Evolutionary conservation across 2,888 invertebrate genomes (phyloP).

Genomic region (Pycnomerus fuliginosus): DNA sequence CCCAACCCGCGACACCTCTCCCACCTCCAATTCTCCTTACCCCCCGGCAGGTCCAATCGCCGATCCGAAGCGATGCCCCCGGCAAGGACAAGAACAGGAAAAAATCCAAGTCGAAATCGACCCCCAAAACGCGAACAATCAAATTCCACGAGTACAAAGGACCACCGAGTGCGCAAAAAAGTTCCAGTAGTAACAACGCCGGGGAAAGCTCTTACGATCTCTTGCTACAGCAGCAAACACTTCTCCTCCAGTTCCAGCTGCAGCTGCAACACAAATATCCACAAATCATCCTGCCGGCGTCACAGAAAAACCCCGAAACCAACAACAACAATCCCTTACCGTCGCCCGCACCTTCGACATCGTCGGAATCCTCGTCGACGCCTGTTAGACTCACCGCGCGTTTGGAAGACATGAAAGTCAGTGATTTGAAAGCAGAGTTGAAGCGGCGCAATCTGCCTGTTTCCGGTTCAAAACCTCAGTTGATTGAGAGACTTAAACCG

Average conservation of each 20-base stretch:
- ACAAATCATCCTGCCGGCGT: slow-evolving; percentile 77
- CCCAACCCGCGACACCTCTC: slow-evolving; percentile 57
- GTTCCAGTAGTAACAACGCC: slow-evolving; percentile 57
- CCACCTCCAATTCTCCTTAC: slow-evolving; percentile 57
- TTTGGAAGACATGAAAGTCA: slow-evolving; percentile 94
- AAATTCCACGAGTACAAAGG: slow-evolving; percentile 98
- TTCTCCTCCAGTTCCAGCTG: slow-evolving; percentile 84
- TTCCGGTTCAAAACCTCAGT: slow-evolving; percentile 92
- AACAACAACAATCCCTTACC: slow-evolving; percentile 43
- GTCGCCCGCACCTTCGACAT: slow-evolving; percentile 50
- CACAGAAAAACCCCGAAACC: slow-evolving; percentile 57
- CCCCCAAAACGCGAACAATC: slow-evolving; percentile 82
- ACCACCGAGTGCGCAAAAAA: slow-evolving; percentile 80
- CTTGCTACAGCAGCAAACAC: slow-evolving; percentile 89
- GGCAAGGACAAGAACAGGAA: slow-evolving; percentile 81
- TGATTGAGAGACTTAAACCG: slow-evolving; percentile 87
- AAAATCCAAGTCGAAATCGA: slow-evolving; percentile 77
- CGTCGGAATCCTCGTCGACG: slow-evolving; percentile 46
- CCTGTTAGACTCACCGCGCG: slow-evolving; percentile 59
- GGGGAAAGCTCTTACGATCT: slow-evolving; percentile 87
- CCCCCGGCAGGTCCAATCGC: slow-evolving; percentile 50
- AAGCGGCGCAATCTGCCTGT: slow-evolving; percentile 93
- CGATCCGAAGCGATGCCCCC: slow-evolving; percentile 55
- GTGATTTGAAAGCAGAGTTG: slow-evolving; percentile 90
- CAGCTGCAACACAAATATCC: slow-evolving; percentile 82